Evolutionary conservation across 2,888 invertebrate species (phyloP).

Genomic region (Drosophila basisetae): DNA sequence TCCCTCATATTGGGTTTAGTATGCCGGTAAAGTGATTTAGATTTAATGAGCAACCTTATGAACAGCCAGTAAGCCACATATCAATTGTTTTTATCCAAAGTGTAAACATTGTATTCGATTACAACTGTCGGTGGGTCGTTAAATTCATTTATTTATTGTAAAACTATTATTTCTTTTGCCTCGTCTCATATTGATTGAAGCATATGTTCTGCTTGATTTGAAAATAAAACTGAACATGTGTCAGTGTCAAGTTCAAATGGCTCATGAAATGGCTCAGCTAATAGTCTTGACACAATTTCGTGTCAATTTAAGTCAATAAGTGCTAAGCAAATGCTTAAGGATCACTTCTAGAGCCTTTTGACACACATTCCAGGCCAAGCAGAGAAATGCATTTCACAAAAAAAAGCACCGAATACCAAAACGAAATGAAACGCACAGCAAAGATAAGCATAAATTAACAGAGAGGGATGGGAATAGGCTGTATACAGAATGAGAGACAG

Average conservation of each 20-base stretch:
- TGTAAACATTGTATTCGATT: slow-evolving; percentile 40
- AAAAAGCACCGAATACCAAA: slow-evolving; percentile 38
- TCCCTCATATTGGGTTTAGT: slow-evolving; percentile 38
- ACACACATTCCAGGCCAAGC: slow-evolving; percentile 37
- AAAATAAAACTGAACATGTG: slow-evolving; percentile 26
- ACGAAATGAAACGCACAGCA: slow-evolving; percentile 47
- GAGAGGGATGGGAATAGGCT: slow-evolving; percentile 33
- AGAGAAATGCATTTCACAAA: slow-evolving; percentile 67
- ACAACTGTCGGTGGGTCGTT: slow-evolving; percentile 14
- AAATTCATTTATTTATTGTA: slow-evolving; percentile 24
- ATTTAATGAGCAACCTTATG: slow-evolving; percentile 52
- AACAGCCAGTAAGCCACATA: slow-evolving; percentile 41
- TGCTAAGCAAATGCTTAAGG: slow-evolving; percentile 50
- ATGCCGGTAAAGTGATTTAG: slow-evolving; percentile 41
- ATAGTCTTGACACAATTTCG: slow-evolving; percentile 68
- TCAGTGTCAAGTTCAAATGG: slow-evolving; percentile 60
- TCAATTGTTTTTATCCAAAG: slow-evolving; percentile 44
- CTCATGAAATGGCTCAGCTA: slow-evolving; percentile 21
- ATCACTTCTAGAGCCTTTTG: slow-evolving; percentile 52
- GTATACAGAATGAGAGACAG: slow-evolving; percentile 5
- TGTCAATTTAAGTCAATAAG: slow-evolving; percentile 16
- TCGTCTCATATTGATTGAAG: slow-evolving; percentile 5
- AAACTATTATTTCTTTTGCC: slow-evolving; percentile 22
- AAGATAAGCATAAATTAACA: slow-evolving; percentile 62
- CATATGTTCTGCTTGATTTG: slow-evolving; percentile 44